A percentile compares a stretch with the other conserved stretches of the same genome.
Evolutionary conservation across 2,113 vertebrate genomes (phyloP).

Genomic region (Triplophysa tibetana): DNA sequence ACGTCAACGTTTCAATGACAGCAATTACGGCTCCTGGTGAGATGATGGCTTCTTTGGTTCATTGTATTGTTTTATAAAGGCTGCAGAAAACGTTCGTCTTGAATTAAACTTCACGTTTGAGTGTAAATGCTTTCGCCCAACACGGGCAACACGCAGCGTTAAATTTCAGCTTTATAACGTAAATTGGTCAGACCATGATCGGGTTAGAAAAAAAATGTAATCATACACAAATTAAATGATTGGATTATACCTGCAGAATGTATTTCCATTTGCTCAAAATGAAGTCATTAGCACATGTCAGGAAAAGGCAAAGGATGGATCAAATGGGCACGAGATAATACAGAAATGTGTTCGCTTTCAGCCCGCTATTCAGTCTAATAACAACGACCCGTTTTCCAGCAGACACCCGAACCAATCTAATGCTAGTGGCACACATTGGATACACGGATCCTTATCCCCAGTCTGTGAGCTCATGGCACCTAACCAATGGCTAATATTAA

Average conservation of each 20-base stretch:
- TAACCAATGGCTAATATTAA: conserved; percentile 68
- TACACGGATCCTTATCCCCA: conserved; percentile 46
- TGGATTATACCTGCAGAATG: background rate
- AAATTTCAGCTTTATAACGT: too few relatives aligned
- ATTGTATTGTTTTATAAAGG: conserved; percentile 5
- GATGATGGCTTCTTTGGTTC: conserved; percentile 1
- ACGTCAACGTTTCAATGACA: conserved; percentile 21
- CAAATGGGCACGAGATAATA: conserved; percentile 56
- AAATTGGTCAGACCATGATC: too few relatives aligned
- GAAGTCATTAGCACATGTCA: background rate
- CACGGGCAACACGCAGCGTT: too few relatives aligned
- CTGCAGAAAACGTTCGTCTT: conserved; percentile 27
- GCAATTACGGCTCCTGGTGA: conserved; percentile 25
- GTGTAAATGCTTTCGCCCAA: background rate
- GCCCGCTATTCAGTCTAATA: conserved; percentile 56
- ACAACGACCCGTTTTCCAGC: conserved; percentile 63
- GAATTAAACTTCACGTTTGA: conserved; percentile 20
- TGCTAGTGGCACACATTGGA: conserved; percentile 42
- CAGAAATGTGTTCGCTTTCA: conserved; percentile 65
- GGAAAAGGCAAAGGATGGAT: background rate
- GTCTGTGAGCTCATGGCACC: conserved; percentile 49
- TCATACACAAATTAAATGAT: background rate
- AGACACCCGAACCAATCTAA: conserved; percentile 53
- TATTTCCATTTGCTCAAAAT: background rate
- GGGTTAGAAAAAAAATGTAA: too few relatives aligned